Base-by-base conservation (phyloP, 1,140 invertebrate species). In the Alviniconcha marisindica region DNA sequence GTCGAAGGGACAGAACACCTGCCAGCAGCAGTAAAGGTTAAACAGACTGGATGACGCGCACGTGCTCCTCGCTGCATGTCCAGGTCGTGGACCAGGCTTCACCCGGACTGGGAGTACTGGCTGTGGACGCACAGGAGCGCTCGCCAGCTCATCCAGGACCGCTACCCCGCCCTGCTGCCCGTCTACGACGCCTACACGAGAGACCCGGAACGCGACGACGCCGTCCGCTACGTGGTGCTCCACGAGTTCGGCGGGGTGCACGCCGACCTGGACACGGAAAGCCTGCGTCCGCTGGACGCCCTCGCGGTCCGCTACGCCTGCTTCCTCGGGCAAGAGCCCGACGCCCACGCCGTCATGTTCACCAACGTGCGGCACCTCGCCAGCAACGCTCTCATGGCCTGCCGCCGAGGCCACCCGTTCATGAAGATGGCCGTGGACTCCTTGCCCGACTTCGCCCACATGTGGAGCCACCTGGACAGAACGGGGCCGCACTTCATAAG, bases 401-500 rank as follows among this genome's bases (percentile, higher is more conserved):
- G 91, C 82, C 83, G 87, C 18, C 78, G 86, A 54, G 86, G 88
- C 44, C 92, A 92, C 86, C 92, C 91, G 31, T 92, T 92, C 76
- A 88, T 92, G 84, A 89, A 90, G 76, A 69, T 80, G 33, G 77
- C 91, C 18, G 87, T 92, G 21, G 86, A 90, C 18, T 87, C 86
- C 48, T 83, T 92, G 38, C 88, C 88, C 71, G 78, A 71, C 24
- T 92, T 88, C 81, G 86, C 88, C 15, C 88, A 90, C 69, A 90
- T 90, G 89, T 92, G 91, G 90, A 85, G 89, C 86, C 86, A 89
- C 12, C 77, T 92, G 42, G 90, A 92, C 82, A 90, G 90, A 60
- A 92, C 91, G 42, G 91, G 91, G 18, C 91, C 91, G 21, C 89
- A 91, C 81, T 92, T 91, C 83, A 74, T 92, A 15, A 91, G 90